Base-by-base conservation (phyloP, 2,888 invertebrate genomes). In the Mimas tiliae region DNA sequence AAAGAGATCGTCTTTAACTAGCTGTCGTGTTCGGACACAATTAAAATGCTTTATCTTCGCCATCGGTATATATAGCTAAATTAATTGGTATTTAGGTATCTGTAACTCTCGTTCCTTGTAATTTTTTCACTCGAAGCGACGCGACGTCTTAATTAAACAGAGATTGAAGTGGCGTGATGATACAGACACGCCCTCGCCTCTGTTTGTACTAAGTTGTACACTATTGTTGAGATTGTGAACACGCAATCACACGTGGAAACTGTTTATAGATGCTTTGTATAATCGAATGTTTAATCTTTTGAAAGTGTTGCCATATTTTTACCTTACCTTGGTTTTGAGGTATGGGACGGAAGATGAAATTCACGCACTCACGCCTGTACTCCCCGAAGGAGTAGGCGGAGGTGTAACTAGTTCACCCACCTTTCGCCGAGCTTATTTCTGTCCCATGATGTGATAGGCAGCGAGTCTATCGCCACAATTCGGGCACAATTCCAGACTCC, bases 101-200 rank as follows among this genome's bases (percentile, higher is more conserved):
- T 21, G 67, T 47, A 65, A 67, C 67, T 67, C 65, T 45, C 67
- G 65, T 69, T 64, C 52, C n/a, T 53, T 52, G 67, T 67, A 50
- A 67, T 64, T 50, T 69, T 66, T 66, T 65, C 19, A 62, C 38
- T n/a, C 27, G 34, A n/a, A 16, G 47, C 50, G 27, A 50, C 19
- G 47, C 50, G 27, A 50, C 19, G 58, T 47, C 63, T 67, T 62
- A 66, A 66, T 66, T 66, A 53, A 63, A 53, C 47, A 63, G 51
- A 52, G 52, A 62, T 52, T 52, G 45, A 48, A 63, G 21, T 52
- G 51, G 68, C 69, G 68, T 69, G 69, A 16, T 55, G 65, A 7
- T 21, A 27, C 14, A 14, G 55, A 50, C 58, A 62, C 69, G 68
- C 68, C 69, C 38, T 27, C 50, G 6, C 33, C 21, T 55, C 62